Evolutionary conservation across 2,113 vertebrate species (phyloP).

Genomic region (Paradoxurus hermaphroditus): DNA sequence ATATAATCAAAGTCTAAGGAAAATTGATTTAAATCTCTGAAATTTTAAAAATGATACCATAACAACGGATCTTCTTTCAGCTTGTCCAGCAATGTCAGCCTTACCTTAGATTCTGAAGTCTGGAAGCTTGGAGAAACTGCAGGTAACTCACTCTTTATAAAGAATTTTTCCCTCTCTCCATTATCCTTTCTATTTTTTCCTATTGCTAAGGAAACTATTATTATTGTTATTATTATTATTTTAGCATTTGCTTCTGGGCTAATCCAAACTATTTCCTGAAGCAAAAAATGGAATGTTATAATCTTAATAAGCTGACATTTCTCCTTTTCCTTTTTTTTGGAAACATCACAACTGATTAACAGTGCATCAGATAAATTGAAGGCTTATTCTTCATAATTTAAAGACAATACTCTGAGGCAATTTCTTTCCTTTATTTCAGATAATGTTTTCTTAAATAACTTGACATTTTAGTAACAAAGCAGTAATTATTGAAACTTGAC

Average conservation of each 20-base stretch:
- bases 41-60: not conserved
- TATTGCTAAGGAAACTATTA: constrained; percentile 44
- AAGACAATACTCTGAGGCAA: not conserved
- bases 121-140: not conserved
- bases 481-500: not conserved
- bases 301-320: constrained; percentile 28
- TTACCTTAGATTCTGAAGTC: not conserved
- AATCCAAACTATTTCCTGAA: constrained; percentile 41
- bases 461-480: not conserved
- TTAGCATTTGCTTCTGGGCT: constrained; percentile 18
- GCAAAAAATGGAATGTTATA: not conserved
- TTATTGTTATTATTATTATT: constrained; percentile 38
- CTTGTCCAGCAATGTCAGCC: not conserved
- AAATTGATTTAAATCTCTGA: not conserved
- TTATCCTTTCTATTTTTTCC: not conserved
- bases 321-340: constrained; percentile 4
- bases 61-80: not conserved
- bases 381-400: constrained; percentile 30
- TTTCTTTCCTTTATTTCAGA: not conserved
- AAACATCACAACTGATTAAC: constrained; percentile 17
- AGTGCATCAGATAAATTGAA: not conserved
- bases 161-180: not conserved
- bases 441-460: not conserved
- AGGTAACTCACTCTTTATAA: not conserved
- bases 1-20: not conserved